Percentiles rank a stretch among this genome's conserved stretches.
Conservation (phyloP, 35 echinoderm and acorn worm species). For the Lytechinus variegatus region DNA sequence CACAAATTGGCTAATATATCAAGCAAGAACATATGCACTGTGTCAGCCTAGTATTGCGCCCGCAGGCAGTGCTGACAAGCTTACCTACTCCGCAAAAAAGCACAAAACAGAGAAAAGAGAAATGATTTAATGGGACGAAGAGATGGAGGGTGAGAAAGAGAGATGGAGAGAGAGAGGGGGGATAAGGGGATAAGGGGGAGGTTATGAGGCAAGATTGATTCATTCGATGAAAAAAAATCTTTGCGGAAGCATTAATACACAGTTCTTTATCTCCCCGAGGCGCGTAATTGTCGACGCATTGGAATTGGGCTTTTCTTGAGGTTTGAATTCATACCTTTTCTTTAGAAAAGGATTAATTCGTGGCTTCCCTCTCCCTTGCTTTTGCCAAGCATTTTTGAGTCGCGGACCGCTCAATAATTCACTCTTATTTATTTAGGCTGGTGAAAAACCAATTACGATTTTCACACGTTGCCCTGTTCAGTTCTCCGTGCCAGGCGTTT, state of each 20-base stretch:
- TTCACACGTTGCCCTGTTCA: slow-evolving; percentile 66
- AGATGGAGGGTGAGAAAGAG: not conserved
- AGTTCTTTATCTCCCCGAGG: not conserved
- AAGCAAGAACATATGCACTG: slow-evolving; percentile 33
- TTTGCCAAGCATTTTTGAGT: slow-evolving; percentile 11
- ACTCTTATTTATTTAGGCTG: slow-evolving; percentile 71
- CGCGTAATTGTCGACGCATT: not conserved
- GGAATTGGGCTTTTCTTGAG: not conserved
- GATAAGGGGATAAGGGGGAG: not conserved
- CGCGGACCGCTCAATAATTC: slow-evolving; percentile 44
- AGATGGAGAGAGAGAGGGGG: not conserved
- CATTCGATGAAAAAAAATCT: slow-evolving; percentile 41
- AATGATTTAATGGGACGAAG: not conserved
- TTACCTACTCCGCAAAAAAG: slow-evolving; percentile 25
- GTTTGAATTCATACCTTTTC: not conserved
- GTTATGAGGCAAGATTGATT: slow-evolving; percentile 22
- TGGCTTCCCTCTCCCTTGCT: not conserved
- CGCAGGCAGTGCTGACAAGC: not conserved
- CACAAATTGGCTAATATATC: slow-evolving; percentile 43
- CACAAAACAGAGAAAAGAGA: not conserved
- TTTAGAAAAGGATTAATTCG: slow-evolving; percentile 44
- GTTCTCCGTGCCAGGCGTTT: slow-evolving; percentile 2
- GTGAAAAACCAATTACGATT: slow-evolving; percentile 73
- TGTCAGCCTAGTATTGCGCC: not conserved
- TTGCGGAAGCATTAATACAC: slow-evolving; percentile 53